A percentile compares a stretch with the other conserved stretches of the same genome.
These are phyloP conservation scores for Dasypus novemcinctus DNA, from an alignment of 2,113 vertebrate species.

Conservation along the genomic window DNA sequence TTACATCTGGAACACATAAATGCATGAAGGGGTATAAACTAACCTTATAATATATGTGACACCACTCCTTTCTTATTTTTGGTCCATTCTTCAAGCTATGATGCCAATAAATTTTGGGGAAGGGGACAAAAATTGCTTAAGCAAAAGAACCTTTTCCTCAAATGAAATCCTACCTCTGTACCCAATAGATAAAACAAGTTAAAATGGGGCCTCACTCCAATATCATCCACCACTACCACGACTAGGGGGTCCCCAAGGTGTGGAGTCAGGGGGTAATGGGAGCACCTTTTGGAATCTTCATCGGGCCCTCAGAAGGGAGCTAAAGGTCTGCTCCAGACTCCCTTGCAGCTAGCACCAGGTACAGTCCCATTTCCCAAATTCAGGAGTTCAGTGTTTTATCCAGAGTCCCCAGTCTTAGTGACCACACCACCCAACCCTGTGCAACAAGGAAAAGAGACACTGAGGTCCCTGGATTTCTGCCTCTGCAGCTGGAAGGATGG, in stretches of 20 bases:
- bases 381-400: neutral
- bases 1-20: conserved; percentile 44
- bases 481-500: neutral
- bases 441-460: neutral
- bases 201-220: neutral
- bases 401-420: neutral
- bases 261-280: neutral
- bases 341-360: neutral
- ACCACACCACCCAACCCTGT: neutral
- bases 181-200: neutral
- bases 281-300: neutral
- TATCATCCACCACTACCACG: neutral
- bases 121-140: neutral
- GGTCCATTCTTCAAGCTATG: conserved; percentile 17
- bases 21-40: neutral
- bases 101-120: neutral
- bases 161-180: neutral
- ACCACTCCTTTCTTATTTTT: conserved; percentile 38
- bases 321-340: neutral
- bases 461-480: neutral
- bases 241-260: neutral
- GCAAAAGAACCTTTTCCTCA: neutral
- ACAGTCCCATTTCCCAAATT: neutral
- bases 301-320: neutral
- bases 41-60: conserved; percentile 12